Evolutionary conservation across 2,113 vertebrate species (phyloP).

Genomic region (Baryphthengus martii): DNA sequence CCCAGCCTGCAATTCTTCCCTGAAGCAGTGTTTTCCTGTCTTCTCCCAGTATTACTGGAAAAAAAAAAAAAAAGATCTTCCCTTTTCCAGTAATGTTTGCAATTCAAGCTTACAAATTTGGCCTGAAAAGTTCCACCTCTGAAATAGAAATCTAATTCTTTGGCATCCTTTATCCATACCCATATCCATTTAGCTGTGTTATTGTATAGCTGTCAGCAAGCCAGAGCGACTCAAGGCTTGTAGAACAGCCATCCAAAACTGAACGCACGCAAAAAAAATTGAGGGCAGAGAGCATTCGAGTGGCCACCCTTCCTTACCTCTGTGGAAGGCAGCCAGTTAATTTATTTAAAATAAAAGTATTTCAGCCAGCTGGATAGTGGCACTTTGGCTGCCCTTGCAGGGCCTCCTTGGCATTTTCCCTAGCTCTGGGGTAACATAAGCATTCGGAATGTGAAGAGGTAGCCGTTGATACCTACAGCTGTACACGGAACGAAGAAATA

Average conservation of each 20-base stretch:
- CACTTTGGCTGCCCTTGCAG: slow-evolving; percentile 34
- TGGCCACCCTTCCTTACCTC: background rate
- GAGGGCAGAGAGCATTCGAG: background rate
- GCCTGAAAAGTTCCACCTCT: background rate
- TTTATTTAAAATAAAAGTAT: background rate
- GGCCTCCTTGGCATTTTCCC: background rate
- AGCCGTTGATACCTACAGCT: background rate
- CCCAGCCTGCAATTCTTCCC: background rate
- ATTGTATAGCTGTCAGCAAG: background rate
- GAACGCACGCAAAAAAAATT: background rate
- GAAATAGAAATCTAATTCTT: background rate
- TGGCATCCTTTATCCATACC: background rate
- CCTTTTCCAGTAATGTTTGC: background rate
- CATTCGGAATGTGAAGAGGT: background rate
- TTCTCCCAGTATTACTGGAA: background rate
- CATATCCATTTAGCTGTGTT: background rate
- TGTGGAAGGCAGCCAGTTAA: slow-evolving; percentile 15
- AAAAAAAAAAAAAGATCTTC: background rate
- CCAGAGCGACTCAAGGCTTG: background rate
- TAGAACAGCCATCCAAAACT: background rate
- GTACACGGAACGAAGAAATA: background rate
- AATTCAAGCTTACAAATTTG: background rate
- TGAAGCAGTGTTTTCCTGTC: background rate
- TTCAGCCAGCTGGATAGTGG: background rate
- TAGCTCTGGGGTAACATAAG: background rate